phyloP scores from a whole-genome alignment of 2,113 vertebrate genomes.

The Xiphorhynchus elegans region DNA sequence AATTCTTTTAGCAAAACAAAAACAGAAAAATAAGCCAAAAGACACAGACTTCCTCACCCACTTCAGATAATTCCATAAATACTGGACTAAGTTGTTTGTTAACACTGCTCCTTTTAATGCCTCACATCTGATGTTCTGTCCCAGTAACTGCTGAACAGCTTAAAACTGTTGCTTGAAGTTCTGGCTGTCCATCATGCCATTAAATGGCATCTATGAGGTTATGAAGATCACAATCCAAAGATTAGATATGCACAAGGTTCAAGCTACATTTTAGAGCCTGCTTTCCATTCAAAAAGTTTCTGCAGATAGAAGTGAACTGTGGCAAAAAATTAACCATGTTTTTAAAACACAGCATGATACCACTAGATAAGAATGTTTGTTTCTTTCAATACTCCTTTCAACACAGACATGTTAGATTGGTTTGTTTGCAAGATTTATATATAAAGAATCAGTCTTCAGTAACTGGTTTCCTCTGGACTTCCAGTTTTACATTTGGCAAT shows the following conservation, averaged over 20 bases:
- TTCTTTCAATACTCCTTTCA: neutral
- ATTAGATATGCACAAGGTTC: neutral
- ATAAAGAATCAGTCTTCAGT: neutral
- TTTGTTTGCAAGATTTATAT: neutral
- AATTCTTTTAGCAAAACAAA: neutral
- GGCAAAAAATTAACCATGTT: neutral
- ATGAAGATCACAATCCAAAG: neutral
- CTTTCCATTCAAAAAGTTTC: neutral
- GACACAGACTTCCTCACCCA: neutral
- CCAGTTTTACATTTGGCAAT: neutral
- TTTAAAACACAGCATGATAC: neutral
- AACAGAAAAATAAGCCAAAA: neutral
- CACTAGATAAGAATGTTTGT: neutral
- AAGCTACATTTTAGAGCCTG: neutral
- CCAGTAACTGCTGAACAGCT: neutral
- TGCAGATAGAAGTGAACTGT: neutral
- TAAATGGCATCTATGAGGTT: neutral
- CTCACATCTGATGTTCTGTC: constrained; percentile 21
- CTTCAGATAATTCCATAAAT: neutral
- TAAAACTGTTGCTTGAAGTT: neutral
- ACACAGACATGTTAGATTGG: neutral
- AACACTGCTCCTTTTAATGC: neutral
- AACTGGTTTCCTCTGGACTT: neutral
- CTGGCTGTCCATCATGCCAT: neutral
- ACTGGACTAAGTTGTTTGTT: neutral